Evolutionary conservation across 1,140 invertebrate genomes (phyloP), one percentile per base, ranked within the genome.

Genomic region (Bombus consobrinus): DNA sequence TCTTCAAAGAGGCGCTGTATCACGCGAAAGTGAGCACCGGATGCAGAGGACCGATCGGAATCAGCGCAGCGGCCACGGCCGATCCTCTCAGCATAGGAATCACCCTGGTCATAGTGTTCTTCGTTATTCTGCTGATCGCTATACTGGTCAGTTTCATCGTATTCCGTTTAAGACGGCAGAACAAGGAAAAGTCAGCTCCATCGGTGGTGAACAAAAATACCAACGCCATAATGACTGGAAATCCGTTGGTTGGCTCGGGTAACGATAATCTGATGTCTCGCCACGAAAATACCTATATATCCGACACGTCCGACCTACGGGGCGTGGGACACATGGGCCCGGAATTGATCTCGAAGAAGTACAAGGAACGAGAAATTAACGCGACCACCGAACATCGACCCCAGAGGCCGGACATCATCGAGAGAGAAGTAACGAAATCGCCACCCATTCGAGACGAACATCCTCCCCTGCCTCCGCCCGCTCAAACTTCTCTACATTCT

Each of bases 21-120:
- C 96, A 96, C 88, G 98, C 98, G 39, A 97, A 97, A 94, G 96
- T 98, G 53, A 95, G 94, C 78, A 93, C 93, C 64, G 97, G 97
- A 15, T 98, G 97, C 92, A 96, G 96, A 57, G 97, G 97, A 59
- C 96, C 96, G 57, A 96, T 97, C 71, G 97, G 97, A 32, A 96
- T 97, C 41, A 97, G 97, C 62, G 96, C 97, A 12, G 96, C 97
- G 1, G 96, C 97, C 81, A 97, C 97, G 2, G 97, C 98, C 10
- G 98, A 98, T 95, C 98, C 98, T 2, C 94, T 99, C 1, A 98
- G 97, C 90, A 98, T 99, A 68, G 98, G 98, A 53, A 97, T 99
- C 59, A 98, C 98, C 2, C 95, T 99, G 39, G 98, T 99, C 1
- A 98, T 99, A 71, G 97, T 99, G 8, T 99, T 99, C 95, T 99